Evolutionary conservation across 2,888 invertebrate species (phyloP), one percentile per base, ranked within the genome.

Genomic region (Acanthosepion pharaonis): DNA sequence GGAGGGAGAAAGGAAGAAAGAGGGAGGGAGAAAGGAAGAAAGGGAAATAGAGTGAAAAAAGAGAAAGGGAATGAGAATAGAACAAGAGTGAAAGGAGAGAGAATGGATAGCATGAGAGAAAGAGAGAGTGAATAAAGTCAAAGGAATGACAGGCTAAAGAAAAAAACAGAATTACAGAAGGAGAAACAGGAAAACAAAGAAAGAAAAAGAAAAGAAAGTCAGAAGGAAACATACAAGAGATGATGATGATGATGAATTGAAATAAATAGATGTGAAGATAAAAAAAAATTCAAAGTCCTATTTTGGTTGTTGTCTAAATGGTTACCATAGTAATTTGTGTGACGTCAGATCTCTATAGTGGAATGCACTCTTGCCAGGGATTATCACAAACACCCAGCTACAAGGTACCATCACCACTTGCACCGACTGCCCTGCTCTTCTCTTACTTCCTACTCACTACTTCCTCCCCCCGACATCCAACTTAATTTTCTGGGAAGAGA

Each of bases 251-350:
- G 42, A 42, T 0, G 15, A 78, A 78, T 78, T 9, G 78, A 78
- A 78, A n/a, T 78, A 78, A 20, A 9, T 78, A 5, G 15, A 78
- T 78, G 78, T 78, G 18, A 78, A 78, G 78, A 78, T 9, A 78
- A 78, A 78, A 78, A 78, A n/a, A 78, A 33, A 78, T 78, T 28
- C 5, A 23, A 78, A n/a, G 78, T 78, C 78, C n/a, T 78, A 78
- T 78, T 78, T 78, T 78, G 59, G 78, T 78, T n/a, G 78, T 78
- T 78, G 78, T 78, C 78, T n/a, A 78, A 78, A 78, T 78, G n/a
- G n/a, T 78, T 78, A 78, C 78, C 78, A 9, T 78, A 78, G 78
- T 78, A 9, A n/a, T 15, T 4, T 15, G 33, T 33, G n/a, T 78
- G 78, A 78, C 78, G 78, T 78, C 78, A 78, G 78, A 78, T 78